Evolutionary conservation across 2,797 vertebrate genomes (phyloP), one percentile per base, ranked within the genome.

Genomic region (Pyrocephalus nanus): DNA sequence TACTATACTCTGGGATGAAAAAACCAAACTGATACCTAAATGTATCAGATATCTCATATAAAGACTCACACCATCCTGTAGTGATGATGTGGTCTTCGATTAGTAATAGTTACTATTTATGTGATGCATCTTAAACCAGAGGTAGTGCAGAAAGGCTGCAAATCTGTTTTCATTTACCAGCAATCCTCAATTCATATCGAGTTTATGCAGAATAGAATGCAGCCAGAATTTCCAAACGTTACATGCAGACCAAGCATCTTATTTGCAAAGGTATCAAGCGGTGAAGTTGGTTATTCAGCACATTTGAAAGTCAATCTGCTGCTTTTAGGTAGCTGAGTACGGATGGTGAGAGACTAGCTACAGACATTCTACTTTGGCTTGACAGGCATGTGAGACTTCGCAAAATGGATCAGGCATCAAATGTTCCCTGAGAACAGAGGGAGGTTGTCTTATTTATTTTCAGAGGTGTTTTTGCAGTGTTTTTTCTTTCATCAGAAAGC

Each of bases 361-460:
- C 88, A 96, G 88, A 95, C 95, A 84, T 45, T 80, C 92, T 84
- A 8, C 89, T 88, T 90, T 73, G 79, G 74, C 86, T 92, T 86
- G 90, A 93, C 94, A 96, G 88, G 80, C 91, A 78, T 96, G 92
- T 95, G 92, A 96, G 93, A 95, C 94, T 96, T 88, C 23, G 36
- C 71, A 95, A 92, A 96, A 92, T 50, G 55, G 79, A 96, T 94
- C 87, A 96, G 71, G 70, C 92, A 90, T 96, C 86, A 93, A 91
- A 92, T 64, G 92, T 81, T 97, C 90, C 73, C 85, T 26, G 73
- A 81, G 70, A 97, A 93, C 93, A 93, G 96, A 96, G 94, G 86
- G 94, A 92, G 86, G 83, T 95, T 96, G 93, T 95, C 94, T 95
- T 92, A 78, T 88, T 96, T 96, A 92, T 94, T 95, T 92, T 96